Base-by-base conservation (phyloP, 2,113 vertebrate genomes). In the Corythoichthys intestinalis region DNA sequence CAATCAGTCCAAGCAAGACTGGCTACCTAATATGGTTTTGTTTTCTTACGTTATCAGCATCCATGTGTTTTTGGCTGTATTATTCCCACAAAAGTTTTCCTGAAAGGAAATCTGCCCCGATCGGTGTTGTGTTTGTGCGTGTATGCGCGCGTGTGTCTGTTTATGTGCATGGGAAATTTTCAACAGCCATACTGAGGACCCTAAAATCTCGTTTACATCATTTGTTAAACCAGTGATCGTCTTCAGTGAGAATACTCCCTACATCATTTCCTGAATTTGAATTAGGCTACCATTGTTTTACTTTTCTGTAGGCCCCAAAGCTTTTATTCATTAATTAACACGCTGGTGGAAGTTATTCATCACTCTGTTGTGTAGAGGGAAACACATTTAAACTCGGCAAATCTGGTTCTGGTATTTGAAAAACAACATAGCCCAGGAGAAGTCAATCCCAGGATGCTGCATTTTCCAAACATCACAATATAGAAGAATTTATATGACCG, bases 111-210 rank as follows among this genome's bases (percentile, higher is more conserved):
- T 66, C 63, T 2, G 69, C 12, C 65, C 65, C 57, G 17, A 46
- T 49, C 46, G 34, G 2, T 72, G 71, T 65, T 28, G 15, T 66
- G 73, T 58, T 62, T 54, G 47, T 4, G 56, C 10, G 41, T 41
- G 63, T 53, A 62, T 61, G 53, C 71, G 56, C 11, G 47, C 65
- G 74, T 71, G 56, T 72, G 69, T 65, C 65, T 28, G 41, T 41
- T 59, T 48, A 62, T 61, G 54, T 71, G 57, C 7, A 49, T 67
- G 76, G 70, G 58, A 69, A 81, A 86, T 84, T 84, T 88, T 82
- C 78, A 84, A 77, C 76, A 35, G 5, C 12, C 44, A 56, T 1
- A 64, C 63, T 75, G 80, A 83, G 63, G 73, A 70, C 53, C 35
- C 20, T 70, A 66, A 69, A 76, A 67, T 63, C 13, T 41, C 71